phyloP scores from a whole-genome alignment of 2,797 vertebrate species.

The Silurus lanzhouensis region DNA sequence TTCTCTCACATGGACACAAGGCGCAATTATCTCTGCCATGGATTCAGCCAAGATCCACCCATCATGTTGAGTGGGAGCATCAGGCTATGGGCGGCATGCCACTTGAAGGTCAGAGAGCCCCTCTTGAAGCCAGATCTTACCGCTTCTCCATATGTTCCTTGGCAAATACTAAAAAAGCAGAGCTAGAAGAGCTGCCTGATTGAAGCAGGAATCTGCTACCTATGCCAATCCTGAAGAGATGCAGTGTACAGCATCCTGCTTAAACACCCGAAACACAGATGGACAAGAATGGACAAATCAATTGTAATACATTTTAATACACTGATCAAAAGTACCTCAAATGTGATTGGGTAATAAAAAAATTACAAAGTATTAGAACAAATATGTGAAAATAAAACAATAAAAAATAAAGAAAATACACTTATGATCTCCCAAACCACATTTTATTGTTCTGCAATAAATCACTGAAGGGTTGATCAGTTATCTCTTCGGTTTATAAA shows the following conservation, averaged over 20 bases:
- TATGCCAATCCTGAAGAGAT: constrained; percentile 40
- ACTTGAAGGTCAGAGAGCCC: constrained; percentile 79
- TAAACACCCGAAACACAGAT: neutral
- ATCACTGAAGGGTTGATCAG: neutral
- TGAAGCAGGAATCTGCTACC: constrained; percentile 63
- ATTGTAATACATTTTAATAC: neutral
- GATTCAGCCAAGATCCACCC: constrained; percentile 73
- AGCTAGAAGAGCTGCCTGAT: constrained; percentile 69
- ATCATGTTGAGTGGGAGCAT: constrained; percentile 76
- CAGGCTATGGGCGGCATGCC: constrained; percentile 75
- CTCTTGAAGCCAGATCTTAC: constrained; percentile 79
- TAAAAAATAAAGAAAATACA: neutral
- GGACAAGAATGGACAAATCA: neutral
- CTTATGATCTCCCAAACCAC: neutral
- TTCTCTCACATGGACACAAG: constrained; percentile 74
- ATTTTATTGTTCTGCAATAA: neutral
- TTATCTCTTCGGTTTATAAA: neutral
- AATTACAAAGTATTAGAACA: neutral
- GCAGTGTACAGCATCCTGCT: constrained; percentile 9
- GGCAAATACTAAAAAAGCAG: constrained; percentile 63
- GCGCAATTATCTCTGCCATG: constrained; percentile 75
- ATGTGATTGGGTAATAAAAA: neutral
- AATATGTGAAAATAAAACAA: neutral
- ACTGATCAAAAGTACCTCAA: neutral
- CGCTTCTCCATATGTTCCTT: constrained; percentile 72